phyloP scores from a whole-genome alignment of 2,797 vertebrate genomes.

The Luscinia megarhynchos region DNA sequence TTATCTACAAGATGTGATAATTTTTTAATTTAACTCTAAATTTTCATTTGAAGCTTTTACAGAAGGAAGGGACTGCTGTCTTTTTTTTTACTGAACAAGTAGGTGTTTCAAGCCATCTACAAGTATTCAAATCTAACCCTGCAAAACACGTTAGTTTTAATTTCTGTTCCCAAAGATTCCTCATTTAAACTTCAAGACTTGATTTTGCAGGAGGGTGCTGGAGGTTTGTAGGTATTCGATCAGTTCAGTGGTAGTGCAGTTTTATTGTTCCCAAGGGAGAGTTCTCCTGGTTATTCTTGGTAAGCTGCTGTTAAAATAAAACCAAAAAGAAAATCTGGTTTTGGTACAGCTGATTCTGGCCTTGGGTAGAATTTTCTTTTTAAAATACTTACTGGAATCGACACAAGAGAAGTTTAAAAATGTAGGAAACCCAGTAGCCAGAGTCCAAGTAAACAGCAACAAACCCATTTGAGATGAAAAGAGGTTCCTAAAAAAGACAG shows the following conservation, averaged over 20 bases:
- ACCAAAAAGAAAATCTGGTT: background rate
- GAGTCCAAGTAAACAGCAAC: background rate
- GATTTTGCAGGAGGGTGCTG: background rate
- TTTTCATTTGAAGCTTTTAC: background rate
- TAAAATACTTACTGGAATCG: background rate
- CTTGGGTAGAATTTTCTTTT: background rate
- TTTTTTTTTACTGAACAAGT: background rate
- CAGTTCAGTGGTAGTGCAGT: background rate
- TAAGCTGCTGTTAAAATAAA: constrained; percentile 14
- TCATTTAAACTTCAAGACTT: background rate
- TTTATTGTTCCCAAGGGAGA: background rate
- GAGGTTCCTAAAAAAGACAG: background rate
- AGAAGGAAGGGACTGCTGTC: background rate
- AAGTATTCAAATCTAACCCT: background rate
- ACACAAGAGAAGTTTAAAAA: background rate
- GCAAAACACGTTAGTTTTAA: background rate
- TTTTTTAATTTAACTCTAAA: background rate
- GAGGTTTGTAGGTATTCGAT: background rate
- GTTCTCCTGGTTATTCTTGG: background rate
- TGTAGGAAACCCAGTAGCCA: background rate
- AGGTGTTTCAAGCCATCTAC: background rate
- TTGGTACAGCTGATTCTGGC: background rate
- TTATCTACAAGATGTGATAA: background rate
- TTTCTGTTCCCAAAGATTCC: background rate
- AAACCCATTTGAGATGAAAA: background rate